A percentile compares a stretch with the other conserved stretches of the same genome.
Conservation (phyloP, 2,797 vertebrate species). For the Calcarius lapponicus region DNA sequence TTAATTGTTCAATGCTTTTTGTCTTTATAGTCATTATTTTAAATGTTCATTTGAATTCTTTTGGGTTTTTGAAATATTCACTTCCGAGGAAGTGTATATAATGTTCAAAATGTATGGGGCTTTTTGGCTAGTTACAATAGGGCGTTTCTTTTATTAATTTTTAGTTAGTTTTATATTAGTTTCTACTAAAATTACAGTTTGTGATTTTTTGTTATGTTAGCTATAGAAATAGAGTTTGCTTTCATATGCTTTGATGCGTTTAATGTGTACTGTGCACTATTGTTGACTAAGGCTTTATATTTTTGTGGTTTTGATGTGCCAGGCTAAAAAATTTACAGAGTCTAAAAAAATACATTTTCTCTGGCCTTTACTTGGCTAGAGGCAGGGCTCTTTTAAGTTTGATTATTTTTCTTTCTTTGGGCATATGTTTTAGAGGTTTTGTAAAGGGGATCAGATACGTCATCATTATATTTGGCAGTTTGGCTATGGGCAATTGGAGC, state of each 20-base stretch:
- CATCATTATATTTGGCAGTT: neutral
- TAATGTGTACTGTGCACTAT: too few relatives aligned
- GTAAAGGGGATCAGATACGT: neutral
- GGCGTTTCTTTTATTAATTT: neutral
- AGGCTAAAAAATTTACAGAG: neutral
- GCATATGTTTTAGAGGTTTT: neutral
- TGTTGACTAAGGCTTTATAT: neutral
- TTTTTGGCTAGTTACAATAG: neutral
- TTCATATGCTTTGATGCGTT: neutral
- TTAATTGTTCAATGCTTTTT: neutral
- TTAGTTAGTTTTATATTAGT: neutral
- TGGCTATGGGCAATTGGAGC: neutral
- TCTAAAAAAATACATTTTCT: neutral
- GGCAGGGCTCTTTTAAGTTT: neutral
- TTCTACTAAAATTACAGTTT: neutral
- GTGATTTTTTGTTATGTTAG: neutral
- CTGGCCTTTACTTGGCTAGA: neutral
- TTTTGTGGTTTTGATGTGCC: neutral
- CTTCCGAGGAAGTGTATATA: neutral
- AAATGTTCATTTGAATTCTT: neutral
- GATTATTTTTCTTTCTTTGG: neutral
- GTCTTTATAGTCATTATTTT: too few relatives aligned
- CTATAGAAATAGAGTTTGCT: neutral
- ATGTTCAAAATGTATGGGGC: neutral
- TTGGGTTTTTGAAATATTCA: neutral